Evolutionary conservation across 2,888 invertebrate genomes (phyloP).

Genomic region (Epinotia ramella): DNA sequence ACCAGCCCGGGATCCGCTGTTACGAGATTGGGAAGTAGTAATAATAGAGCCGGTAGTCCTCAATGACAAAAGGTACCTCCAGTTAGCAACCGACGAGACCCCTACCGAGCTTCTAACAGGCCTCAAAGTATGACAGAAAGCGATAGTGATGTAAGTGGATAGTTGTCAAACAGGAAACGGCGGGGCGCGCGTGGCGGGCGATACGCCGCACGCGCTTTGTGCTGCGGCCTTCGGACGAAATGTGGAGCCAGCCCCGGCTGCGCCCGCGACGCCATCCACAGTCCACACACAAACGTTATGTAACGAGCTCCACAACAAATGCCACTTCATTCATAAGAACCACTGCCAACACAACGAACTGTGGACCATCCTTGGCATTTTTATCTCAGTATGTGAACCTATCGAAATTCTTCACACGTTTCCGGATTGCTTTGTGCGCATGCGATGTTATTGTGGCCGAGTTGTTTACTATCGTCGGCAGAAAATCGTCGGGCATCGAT

Average conservation of each 20-base stretch:
- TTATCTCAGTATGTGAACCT: constrained; percentile 52
- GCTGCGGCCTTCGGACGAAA: constrained; percentile 78
- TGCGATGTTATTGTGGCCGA: constrained; percentile 50
- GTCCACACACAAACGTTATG: constrained; percentile 73
- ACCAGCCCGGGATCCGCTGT: constrained; percentile 71
- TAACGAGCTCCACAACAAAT: constrained; percentile 73
- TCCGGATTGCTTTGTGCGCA: constrained; percentile 56
- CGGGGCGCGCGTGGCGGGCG: constrained; percentile 80
- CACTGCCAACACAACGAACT: constrained; percentile 63
- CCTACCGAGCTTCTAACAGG: constrained; percentile 79
- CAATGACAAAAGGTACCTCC: constrained; percentile 71
- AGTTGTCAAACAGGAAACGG: constrained; percentile 84
- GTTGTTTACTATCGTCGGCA: constrained; percentile 59
- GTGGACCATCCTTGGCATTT: constrained; percentile 61
- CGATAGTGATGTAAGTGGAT: constrained; percentile 84
- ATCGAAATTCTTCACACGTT: constrained; percentile 53
- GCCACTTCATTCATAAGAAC: constrained; percentile 77
- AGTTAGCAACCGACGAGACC: constrained; percentile 80
- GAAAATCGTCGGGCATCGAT: constrained; percentile 60
- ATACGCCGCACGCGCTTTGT: constrained; percentile 76
- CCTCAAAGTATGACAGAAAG: constrained; percentile 80
- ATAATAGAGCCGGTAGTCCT: constrained; percentile 76
- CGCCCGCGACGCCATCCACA: constrained; percentile 54
- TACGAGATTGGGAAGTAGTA: constrained; percentile 70
- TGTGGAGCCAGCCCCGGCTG: constrained; percentile 59